Conservation (phyloP, 2,113 vertebrate genomes). For the Hydrolagus affinis region DNA sequence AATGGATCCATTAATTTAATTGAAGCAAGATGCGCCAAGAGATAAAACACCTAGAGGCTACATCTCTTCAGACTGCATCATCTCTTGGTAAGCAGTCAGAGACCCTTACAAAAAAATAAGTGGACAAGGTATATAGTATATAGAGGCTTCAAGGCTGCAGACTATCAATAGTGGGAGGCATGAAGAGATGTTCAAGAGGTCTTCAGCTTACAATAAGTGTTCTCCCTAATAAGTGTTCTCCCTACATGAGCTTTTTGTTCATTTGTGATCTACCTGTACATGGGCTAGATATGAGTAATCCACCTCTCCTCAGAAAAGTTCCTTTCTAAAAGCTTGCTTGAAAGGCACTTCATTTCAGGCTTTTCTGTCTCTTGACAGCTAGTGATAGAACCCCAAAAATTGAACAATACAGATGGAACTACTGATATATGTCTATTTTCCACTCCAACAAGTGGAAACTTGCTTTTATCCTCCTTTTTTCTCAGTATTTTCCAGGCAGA, state of each 20-base stretch:
- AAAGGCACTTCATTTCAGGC: conserved; percentile 32
- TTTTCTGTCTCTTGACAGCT: conserved; percentile 35
- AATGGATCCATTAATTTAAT: conserved; percentile 99
- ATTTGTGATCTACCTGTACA: conserved; percentile 40
- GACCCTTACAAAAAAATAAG: conserved; percentile 70
- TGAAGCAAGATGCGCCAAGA: conserved; percentile 90
- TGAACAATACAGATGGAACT: conserved; percentile 15
- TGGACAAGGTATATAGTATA: conserved; percentile 55
- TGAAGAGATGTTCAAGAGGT: conserved; percentile 69
- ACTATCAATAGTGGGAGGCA: conserved; percentile 65
- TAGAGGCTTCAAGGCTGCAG: conserved; percentile 77
- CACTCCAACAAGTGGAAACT: no score
- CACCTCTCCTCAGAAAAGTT: conserved; percentile 41
- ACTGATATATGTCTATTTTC: no score
- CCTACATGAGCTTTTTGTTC: conserved; percentile 50
- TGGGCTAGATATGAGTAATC: conserved; percentile 57
- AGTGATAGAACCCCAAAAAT: conserved; percentile 34
- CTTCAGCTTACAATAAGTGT: conserved; percentile 36
- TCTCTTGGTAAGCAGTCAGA: conserved; percentile 83
- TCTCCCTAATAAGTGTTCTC: conserved; percentile 50
- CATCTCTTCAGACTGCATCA: conserved; percentile 77
- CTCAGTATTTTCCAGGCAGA: not conserved
- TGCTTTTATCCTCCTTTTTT: no score
- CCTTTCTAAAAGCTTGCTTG: conserved; percentile 14
- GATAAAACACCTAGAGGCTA: conserved; percentile 89